phyloP scores from a whole-genome alignment of 1,140 invertebrate genomes.

The Plectrocnemia conspersa region DNA sequence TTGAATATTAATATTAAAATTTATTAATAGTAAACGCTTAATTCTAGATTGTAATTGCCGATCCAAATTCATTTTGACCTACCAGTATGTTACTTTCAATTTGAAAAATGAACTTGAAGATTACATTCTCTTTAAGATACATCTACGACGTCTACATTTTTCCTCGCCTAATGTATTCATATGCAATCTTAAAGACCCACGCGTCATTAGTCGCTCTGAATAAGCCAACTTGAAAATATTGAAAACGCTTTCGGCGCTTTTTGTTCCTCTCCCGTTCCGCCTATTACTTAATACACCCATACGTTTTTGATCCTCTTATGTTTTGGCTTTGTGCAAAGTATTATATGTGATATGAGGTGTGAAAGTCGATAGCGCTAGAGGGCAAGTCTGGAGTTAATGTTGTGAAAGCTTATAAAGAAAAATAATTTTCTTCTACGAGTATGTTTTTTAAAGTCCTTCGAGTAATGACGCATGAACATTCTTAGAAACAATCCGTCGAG shows the following conservation, averaged over 20 bases:
- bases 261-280: background rate
- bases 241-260: conserved; percentile 1
- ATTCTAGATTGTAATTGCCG: too few species aligned
- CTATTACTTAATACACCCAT: too few species aligned
- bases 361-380: conserved; percentile 17
- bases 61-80: background rate
- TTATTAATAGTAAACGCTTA: too few species aligned
- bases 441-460: background rate
- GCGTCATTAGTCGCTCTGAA: conserved; percentile 13
- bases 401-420: too few species aligned
- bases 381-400: conserved; percentile 10
- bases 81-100: background rate
- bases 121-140: too few species aligned
- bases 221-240: conserved; percentile 7
- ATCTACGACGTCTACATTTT: too few species aligned
- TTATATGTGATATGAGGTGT: conserved; percentile 9
- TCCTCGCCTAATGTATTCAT: background rate
- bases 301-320: background rate
- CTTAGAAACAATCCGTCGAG: background rate
- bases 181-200: conserved; percentile 13
- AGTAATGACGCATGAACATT: background rate
- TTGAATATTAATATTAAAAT: too few species aligned
- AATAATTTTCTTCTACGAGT: too few species aligned
- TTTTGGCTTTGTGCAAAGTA: background rate
- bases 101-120: background rate